phyloP scores from a whole-genome alignment of 2,113 vertebrate genomes.

The Gorsachius goisagi region DNA sequence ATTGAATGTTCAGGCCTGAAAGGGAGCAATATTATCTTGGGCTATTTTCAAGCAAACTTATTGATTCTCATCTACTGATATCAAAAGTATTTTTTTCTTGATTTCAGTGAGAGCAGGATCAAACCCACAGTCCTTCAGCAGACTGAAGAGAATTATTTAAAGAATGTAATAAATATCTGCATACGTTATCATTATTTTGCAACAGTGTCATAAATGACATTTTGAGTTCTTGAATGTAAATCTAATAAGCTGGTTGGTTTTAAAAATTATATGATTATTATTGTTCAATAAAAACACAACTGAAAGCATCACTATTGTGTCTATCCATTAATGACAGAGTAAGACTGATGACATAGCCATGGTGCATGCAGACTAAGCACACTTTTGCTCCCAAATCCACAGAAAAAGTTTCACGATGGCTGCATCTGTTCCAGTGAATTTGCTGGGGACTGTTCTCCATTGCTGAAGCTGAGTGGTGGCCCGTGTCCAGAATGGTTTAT shows the following conservation, averaged over 20 bases:
- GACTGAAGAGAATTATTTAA: conserved; percentile 61
- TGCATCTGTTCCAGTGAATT: background rate
- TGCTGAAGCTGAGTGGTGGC: background rate
- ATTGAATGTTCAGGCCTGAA: background rate
- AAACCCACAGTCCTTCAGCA: background rate
- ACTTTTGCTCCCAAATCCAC: background rate
- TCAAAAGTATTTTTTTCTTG: background rate
- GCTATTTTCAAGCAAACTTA: background rate
- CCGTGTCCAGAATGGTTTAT: background rate
- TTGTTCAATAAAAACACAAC: conserved; percentile 69
- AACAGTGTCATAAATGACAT: conserved; percentile 37
- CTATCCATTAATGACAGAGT: background rate
- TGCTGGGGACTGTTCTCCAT: fast-evolving
- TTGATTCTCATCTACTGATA: conserved; percentile 17
- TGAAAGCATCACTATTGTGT: background rate
- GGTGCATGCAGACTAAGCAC: background rate
- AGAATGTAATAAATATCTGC: conserved; percentile 56
- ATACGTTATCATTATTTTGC: conserved; percentile 49
- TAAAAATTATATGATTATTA: conserved; percentile 51
- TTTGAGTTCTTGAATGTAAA: conserved; percentile 58
- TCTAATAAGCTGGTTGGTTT: conserved; percentile 50
- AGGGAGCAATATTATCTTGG: background rate
- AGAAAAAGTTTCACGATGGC: background rate
- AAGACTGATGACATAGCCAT: background rate
- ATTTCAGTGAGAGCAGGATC: background rate